Conservation (phyloP, 2,888 invertebrate genomes). For the Lepidochitona cinerea region DNA sequence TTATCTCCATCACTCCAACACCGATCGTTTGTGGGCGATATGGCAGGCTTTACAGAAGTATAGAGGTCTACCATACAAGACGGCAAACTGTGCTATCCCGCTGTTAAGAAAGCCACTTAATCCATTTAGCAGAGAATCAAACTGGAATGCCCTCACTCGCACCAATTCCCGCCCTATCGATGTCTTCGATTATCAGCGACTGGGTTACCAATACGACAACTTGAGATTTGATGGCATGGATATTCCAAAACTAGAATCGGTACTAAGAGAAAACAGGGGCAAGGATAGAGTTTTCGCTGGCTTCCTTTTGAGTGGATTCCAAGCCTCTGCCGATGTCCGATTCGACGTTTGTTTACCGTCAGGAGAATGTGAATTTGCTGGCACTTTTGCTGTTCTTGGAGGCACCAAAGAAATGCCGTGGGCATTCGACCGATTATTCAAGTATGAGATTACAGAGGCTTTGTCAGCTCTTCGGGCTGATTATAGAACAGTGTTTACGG, state of each 20-base stretch:
- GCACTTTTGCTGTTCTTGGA: conserved; percentile 35
- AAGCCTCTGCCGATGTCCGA: conserved; percentile 26
- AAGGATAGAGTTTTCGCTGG: conserved; percentile 33
- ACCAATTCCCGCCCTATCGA: conserved; percentile 15
- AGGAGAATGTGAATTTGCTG: conserved; percentile 29
- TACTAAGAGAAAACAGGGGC: conserved; percentile 18
- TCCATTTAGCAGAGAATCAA: conserved; percentile 26
- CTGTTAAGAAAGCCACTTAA: conserved; percentile 18
- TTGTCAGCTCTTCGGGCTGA: conserved; percentile 25
- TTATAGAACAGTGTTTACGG: conserved; percentile 23
- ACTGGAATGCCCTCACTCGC: conserved; percentile 27
- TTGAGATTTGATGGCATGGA: conserved; percentile 20
- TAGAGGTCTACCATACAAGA: conserved; percentile 25
- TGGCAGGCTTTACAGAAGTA: conserved; percentile 40
- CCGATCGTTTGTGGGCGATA: conserved; percentile 32
- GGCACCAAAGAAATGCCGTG: conserved; percentile 35
- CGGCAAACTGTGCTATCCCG: conserved; percentile 33
- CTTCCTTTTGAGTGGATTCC: conserved; percentile 30
- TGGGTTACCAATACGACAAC: conserved; percentile 25
- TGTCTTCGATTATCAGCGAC: conserved; percentile 13
- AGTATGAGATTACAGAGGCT: conserved; percentile 36
- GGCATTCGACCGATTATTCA: conserved; percentile 35
- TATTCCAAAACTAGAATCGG: conserved; percentile 10
- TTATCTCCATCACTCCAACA: conserved; percentile 34
- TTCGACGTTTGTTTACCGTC: conserved; percentile 27